Evolutionary conservation across 2,888 invertebrate species (phyloP).

Genomic region (Coenonympha arcania): DNA sequence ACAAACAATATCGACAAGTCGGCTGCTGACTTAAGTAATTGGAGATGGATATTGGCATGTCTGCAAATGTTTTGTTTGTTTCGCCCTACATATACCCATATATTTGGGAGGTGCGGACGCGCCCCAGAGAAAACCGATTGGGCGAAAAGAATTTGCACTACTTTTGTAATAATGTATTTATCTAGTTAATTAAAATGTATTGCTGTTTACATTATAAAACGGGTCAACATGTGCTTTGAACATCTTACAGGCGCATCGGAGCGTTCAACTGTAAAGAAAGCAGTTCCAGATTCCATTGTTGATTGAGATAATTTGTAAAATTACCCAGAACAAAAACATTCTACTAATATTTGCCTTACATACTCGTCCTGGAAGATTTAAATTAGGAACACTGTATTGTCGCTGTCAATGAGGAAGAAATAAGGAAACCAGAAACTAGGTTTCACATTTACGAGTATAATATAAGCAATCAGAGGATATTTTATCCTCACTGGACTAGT

Average conservation of each 20-base stretch:
- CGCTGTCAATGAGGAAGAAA: too few relatives aligned
- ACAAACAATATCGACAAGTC: too few relatives aligned
- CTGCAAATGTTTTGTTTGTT: neutral
- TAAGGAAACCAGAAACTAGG: too few relatives aligned
- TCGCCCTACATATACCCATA: constrained; percentile 10
- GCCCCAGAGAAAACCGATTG: constrained; percentile 44
- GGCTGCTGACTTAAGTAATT: neutral
- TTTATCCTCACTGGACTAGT: neutral
- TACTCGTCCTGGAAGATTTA: too few relatives aligned
- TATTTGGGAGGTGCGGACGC: constrained; percentile 41
- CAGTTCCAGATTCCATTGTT: neutral
- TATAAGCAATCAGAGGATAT: neutral
- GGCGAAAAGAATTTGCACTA: constrained; percentile 42
- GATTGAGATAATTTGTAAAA: neutral
- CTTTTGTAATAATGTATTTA: constrained; percentile 26
- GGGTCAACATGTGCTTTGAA: neutral
- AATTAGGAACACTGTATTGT: neutral
- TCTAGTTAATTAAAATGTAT: constrained; percentile 15
- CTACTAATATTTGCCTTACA: neutral
- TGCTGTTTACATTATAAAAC: neutral
- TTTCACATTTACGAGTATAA: too few relatives aligned
- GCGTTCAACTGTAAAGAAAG: neutral
- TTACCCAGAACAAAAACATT: neutral
- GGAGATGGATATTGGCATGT: neutral
- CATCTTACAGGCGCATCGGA: neutral